Percentiles rank a stretch among this genome's conserved stretches.
These are phyloP conservation scores for Coccyzus lansbergi DNA, from an alignment of 2,797 vertebrate species.

Conservation along the genomic window DNA sequence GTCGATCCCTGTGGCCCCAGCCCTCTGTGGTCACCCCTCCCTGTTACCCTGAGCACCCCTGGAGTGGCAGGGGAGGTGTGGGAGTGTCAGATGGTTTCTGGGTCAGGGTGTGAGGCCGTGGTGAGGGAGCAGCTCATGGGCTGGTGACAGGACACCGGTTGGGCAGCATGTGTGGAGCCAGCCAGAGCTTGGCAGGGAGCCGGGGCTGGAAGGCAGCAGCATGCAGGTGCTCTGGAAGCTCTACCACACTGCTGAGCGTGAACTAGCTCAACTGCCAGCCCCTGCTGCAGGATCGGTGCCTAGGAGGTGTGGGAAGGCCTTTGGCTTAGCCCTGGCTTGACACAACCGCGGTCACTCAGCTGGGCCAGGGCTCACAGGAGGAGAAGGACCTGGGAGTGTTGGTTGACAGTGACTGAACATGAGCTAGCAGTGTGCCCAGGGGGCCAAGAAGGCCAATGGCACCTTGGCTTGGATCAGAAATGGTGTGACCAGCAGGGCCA, in stretches of 20 bases:
- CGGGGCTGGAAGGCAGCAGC: background rate
- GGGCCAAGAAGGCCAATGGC: too few species aligned
- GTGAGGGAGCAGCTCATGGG: background rate
- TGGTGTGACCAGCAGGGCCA: too few species aligned
- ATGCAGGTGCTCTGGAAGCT: background rate
- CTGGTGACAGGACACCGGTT: background rate
- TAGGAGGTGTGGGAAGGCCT: background rate
- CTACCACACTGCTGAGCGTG: accelerated
- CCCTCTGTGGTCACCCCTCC: background rate
- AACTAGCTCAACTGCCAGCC: background rate
- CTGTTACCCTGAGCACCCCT: background rate
- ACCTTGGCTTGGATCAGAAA: too few species aligned
- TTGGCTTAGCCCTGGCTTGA: background rate
- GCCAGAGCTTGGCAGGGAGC: background rate
- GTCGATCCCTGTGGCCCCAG: background rate
- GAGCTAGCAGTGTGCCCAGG: too few species aligned
- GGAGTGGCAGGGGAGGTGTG: background rate
- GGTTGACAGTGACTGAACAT: too few species aligned
- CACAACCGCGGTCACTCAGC: background rate
- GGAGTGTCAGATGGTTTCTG: background rate
- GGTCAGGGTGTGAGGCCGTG: background rate
- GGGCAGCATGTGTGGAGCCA: background rate
- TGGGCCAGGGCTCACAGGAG: background rate
- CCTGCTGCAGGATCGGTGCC: background rate
- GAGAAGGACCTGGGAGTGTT: too few species aligned